These are phyloP conservation scores for Mesorhabditis spiculigera DNA, from an alignment of 2,888 invertebrate genomes.

Conservation along the genomic window DNA sequence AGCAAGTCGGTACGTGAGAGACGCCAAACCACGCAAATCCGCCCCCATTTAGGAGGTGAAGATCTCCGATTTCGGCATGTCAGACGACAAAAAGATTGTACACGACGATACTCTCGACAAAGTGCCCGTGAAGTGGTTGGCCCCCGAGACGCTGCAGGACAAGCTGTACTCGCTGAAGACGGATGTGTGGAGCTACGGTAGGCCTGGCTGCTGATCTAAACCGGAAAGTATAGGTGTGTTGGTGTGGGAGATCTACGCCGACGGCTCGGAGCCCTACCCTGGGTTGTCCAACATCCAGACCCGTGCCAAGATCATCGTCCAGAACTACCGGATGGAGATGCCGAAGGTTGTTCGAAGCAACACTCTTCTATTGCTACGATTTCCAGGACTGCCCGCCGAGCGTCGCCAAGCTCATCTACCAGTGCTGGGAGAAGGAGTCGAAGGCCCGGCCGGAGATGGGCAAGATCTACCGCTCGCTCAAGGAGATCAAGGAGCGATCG, in stretches of 20 bases:
- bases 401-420: conserved; percentile 18
- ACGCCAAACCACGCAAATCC: too few species aligned
- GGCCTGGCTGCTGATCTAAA: too few species aligned
- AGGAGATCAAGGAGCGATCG: not conserved
- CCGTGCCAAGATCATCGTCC: conserved; percentile 48
- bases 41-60: conserved; percentile 44
- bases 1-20: conserved; percentile 19
- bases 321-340: conserved; percentile 49
- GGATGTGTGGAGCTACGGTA: conserved; percentile 40
- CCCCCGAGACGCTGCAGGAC: conserved; percentile 49
- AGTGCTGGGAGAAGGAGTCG: conserved; percentile 37
- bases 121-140: conserved; percentile 54
- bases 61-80: conserved; percentile 59
- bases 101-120: conserved; percentile 51
- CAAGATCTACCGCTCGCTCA: conserved; percentile 12
- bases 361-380: not conserved
- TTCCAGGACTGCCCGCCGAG: not conserved
- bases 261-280: conserved; percentile 50
- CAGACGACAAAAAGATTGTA: conserved; percentile 37
- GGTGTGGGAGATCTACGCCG: conserved; percentile 49
- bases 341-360: conserved; percentile 30
- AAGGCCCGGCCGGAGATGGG: conserved; percentile 28
- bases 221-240: conserved; percentile 19
- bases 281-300: conserved; percentile 46
- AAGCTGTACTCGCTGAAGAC: conserved; percentile 47